Base-by-base conservation (phyloP, 2,888 invertebrate genomes). In the Melanostoma mellinum region DNA sequence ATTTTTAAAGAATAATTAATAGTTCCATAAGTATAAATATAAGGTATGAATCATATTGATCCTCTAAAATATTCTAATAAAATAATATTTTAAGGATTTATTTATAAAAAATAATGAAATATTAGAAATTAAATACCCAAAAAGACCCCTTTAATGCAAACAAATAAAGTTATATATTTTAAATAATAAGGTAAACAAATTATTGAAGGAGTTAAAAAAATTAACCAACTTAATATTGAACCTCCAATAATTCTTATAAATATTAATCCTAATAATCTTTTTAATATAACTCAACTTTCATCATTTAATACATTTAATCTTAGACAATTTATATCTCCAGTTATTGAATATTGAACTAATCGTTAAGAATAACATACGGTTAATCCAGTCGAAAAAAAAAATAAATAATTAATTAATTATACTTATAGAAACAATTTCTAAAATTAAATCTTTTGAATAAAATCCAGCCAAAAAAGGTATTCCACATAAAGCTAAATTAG, bases 381-480 rank as follows among this genome's bases (percentile, higher is more conserved):
- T 88, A 94, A 91, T 0, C 93, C 93, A 0, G 93, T 93, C 52
- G 93, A 93, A 90, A 93, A 87, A 86, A 87, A 88, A 81, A 92
- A 92, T 88, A 93, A 89, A 87, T 93, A 92, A 90, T 87, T 92
- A 87, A 93, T 93, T 93, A 89, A 93, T 88, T 91, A 91, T 91
- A 86, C 89, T 91, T 89, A 93, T 91, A 86, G 91, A 91, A 68
- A 92, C 89, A 86, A 93, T 87, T 86, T 94, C 94, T 90, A 94
- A 92, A 93, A 94, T 93, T 90, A 93, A 90, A 92, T 93, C 94
- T 42, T 93, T 94, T 33, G 93, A 94, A 91, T 94, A 94, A 94
- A 94, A 94, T 0, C 93, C 94, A 0, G 93, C 91, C 89, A 94
- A 91, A 93, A 94, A 94, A 6, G 93, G 93, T 89, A 94, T 91